Evolutionary conservation across 2,888 invertebrate species (phyloP), one percentile per base, ranked within the genome.

Genomic region (Heliconius cydno): DNA sequence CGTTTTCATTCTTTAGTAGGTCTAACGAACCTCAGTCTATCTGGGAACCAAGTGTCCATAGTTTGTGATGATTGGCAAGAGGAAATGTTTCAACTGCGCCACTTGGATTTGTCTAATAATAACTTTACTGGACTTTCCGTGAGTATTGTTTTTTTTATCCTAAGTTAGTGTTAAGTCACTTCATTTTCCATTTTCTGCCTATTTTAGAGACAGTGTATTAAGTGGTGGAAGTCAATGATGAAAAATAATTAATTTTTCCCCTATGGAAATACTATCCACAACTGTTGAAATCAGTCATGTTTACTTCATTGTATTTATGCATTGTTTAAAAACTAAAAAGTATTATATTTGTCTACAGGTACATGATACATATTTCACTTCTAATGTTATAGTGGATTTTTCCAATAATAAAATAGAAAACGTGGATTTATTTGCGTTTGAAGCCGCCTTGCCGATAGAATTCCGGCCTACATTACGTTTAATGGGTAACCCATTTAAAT

Each of bases 401-500:
- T 81, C 85, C 0, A 68, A 87, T 84, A 90, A 91, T 82, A 76
- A 84, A n/a, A 90, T 91, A 41, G 46, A 83, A n/a, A 25, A 12
- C 12, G 25, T 63, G 12, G 63, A 63, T n/a, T 12, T 63, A 12
- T 63, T n/a, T 63, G n/a, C 63, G 12, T 63, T n/a, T 63, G 25
- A 25, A 3, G 63, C 63, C n/a, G 10, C 63, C 63, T 12, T 25
- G 12, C 63, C 63, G 12, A 4, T n/a, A 10, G 63, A 63, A 4
- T n/a, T 10, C 22, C 68, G 9, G 7, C 34, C 12, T 68, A 9
- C 34, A n/a, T 19, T 28, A n/a, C 0, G 74, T 86, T 79, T 91
- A 0, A 86, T 85, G 22, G 15, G 85, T 73, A 91, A 91, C 76
- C 90, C 90, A 0, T 83, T 88, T 34, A 0, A 0, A 10, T 91